These are phyloP conservation scores for Zophobas morio DNA, from an alignment of 1,140 invertebrate genomes.

Conservation along the genomic window DNA sequence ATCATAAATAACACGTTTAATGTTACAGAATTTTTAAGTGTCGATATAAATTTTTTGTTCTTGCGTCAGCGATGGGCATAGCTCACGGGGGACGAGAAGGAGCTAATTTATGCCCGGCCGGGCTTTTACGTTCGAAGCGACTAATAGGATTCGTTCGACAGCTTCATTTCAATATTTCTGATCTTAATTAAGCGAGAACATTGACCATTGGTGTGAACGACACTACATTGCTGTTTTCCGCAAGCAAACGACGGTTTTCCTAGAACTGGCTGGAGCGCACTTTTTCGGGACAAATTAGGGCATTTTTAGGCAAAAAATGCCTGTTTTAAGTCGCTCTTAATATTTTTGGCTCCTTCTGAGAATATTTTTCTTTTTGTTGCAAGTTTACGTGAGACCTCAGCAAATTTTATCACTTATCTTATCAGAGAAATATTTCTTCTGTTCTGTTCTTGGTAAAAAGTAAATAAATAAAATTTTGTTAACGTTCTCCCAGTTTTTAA, in stretches of 20 bases:
- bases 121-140: neutral
- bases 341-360: too few species aligned
- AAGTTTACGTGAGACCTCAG: too few species aligned
- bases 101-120: neutral
- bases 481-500: too few species aligned
- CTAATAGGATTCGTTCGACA: conserved; percentile 3
- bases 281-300: too few species aligned
- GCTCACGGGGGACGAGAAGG: conserved; percentile 3
- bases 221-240: neutral
- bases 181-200: conserved; percentile 14
- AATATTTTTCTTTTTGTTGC: too few species aligned
- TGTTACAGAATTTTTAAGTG: conserved; percentile 43
- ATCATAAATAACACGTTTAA: conserved; percentile 38
- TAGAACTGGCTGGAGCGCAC: too few species aligned
- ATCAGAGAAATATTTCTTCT: too few species aligned
- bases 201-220: conserved; percentile 16
- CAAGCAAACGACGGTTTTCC: neutral
- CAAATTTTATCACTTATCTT: too few species aligned
- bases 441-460: too few species aligned
- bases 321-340: too few species aligned
- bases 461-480: too few species aligned
- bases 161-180: conserved; percentile 17
- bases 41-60: conserved; percentile 33
- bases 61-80: conserved; percentile 13
- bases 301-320: too few species aligned